phyloP scores from a whole-genome alignment of 2,797 vertebrate species.

The Chanos chanos region DNA sequence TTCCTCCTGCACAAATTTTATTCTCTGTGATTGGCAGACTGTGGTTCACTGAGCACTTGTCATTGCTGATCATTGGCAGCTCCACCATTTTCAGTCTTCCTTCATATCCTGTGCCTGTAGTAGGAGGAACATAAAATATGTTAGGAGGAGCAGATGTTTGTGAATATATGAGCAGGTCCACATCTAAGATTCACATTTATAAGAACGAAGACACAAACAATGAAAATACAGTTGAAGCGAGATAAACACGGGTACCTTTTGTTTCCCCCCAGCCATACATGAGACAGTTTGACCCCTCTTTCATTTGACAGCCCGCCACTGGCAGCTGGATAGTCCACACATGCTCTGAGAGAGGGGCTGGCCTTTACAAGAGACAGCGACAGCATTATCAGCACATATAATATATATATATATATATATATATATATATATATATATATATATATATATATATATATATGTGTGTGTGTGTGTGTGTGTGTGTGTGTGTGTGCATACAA shows the following conservation, averaged over 20 bases:
- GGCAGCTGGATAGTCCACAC: conserved; percentile 88
- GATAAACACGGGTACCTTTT: conserved; percentile 82
- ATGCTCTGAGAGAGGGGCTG: conserved; percentile 71
- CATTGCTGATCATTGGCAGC: conserved; percentile 83
- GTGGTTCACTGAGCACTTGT: conserved; percentile 86
- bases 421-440: no score
- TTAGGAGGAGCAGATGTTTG: no score
- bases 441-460: no score
- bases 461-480: no score
- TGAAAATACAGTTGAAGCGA: not conserved
- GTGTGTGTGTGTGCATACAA: not conserved
- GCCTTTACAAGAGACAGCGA: conserved; percentile 53
- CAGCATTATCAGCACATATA: no score
- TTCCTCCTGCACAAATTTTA: conserved; percentile 91
- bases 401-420: no score
- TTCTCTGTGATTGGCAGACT: conserved; percentile 82
- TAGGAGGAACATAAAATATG: no score
- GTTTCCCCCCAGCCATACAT: conserved; percentile 99
- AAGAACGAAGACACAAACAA: conserved; percentile 28
- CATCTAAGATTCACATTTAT: no score
- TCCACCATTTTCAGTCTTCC: conserved; percentile 83
- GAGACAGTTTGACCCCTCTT: conserved; percentile 86
- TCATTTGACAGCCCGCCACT: conserved; percentile 86
- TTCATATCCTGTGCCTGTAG: conserved; percentile 77
- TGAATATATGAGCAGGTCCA: no score